phyloP scores from a whole-genome alignment of 2,113 vertebrate species.

The Hystrix cristata region DNA sequence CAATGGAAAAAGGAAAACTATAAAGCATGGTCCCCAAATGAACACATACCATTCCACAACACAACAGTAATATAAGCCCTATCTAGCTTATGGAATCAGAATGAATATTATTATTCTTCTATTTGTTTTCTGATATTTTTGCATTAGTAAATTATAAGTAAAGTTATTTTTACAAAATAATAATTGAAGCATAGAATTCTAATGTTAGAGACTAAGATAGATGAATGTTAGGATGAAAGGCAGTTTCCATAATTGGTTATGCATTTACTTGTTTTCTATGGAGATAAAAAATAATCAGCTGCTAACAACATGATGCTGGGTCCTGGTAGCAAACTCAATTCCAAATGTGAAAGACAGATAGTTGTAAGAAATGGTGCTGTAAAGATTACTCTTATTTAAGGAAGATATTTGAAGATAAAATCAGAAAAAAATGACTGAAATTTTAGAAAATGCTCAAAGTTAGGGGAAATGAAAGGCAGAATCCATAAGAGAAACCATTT shows the following conservation, averaged over 20 bases:
- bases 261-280: background rate
- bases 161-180: conserved; percentile 17
- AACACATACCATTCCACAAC: background rate
- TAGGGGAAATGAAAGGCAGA: background rate
- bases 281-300: background rate
- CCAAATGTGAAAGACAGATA: background rate
- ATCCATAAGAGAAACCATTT: background rate
- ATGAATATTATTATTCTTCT: background rate
- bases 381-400: background rate
- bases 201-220: background rate
- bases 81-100: background rate
- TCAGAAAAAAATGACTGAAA: background rate
- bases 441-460: background rate
- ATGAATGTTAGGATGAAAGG: background rate
- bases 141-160: background rate
- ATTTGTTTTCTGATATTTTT: conserved; percentile 10
- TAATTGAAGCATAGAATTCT: background rate
- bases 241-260: background rate
- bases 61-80: background rate
- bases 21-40: background rate
- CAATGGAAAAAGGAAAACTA: background rate
- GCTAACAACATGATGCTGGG: background rate
- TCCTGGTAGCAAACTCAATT: background rate
- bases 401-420: background rate
- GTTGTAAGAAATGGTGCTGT: background rate